Evolutionary conservation across 2,113 vertebrate genomes (phyloP).

Genomic region (Percina caprodes): DNA sequence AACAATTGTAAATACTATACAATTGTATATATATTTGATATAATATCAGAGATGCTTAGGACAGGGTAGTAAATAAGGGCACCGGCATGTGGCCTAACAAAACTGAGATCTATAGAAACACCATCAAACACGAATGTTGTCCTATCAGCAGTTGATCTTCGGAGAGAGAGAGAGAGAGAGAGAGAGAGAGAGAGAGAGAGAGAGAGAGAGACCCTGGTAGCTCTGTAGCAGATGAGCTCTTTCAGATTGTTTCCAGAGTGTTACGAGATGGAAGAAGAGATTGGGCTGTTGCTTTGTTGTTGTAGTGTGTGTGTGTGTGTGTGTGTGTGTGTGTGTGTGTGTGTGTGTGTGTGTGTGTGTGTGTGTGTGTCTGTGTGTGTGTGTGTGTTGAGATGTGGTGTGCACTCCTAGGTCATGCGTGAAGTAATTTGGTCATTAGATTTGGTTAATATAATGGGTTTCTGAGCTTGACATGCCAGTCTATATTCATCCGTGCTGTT

Average conservation of each 20-base stretch:
- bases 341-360: neutral
- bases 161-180: slow-evolving; percentile 11
- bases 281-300: slow-evolving; percentile 23
- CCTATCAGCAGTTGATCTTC: slow-evolving; percentile 15
- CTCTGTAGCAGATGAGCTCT: slow-evolving; percentile 17
- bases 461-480: slow-evolving; percentile 3
- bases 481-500: slow-evolving; percentile 22
- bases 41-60: neutral
- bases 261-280: slow-evolving; percentile 40
- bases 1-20: slow-evolving; percentile 11
- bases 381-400: neutral
- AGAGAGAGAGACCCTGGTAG: neutral
- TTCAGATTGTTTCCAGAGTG: slow-evolving; percentile 51
- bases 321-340: neutral
- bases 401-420: slow-evolving; percentile 24
- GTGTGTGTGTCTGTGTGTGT: neutral
- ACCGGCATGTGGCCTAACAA: neutral
- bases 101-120: slow-evolving; percentile 33
- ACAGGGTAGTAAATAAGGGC: neutral
- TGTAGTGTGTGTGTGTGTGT: slow-evolving; percentile 3
- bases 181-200: slow-evolving; percentile 6
- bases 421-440: slow-evolving; percentile 55
- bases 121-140: slow-evolving; percentile 26
- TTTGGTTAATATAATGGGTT: slow-evolving; percentile 36
- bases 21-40: no score